Evolutionary conservation across 2,797 vertebrate genomes (phyloP).

Genomic region (Podarcis siculus): DNA sequence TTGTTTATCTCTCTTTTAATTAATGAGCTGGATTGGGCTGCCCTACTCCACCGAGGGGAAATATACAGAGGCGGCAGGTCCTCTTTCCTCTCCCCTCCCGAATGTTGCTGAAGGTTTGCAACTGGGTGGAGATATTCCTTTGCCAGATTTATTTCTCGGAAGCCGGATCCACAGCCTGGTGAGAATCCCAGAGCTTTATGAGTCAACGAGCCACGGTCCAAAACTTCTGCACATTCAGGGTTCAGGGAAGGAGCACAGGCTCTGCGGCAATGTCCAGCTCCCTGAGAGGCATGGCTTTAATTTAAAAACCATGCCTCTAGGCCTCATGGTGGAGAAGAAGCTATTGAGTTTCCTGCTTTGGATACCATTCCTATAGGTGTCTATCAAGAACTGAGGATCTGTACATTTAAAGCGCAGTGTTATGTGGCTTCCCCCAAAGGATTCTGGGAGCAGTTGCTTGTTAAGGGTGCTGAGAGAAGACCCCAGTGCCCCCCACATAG

Average conservation of each 20-base stretch:
- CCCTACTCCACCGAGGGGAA: background rate
- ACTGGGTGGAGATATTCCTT: background rate
- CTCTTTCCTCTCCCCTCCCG: background rate
- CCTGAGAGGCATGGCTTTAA: background rate
- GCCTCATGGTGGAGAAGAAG: background rate
- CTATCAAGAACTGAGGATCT: no score
- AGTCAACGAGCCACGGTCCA: no score
- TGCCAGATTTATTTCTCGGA: background rate
- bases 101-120: background rate
- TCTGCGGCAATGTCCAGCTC: background rate
- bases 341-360: background rate
- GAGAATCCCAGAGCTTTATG: background rate
- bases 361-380: no score
- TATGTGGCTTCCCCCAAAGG: no score
- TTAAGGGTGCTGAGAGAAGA: no score
- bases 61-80: background rate
- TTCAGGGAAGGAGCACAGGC: background rate
- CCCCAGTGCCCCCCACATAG: no score
- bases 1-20: background rate
- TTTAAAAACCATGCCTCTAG: background rate
- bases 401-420: no score
- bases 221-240: no score
- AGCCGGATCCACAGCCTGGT: background rate
- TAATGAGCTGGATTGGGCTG: background rate
- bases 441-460: no score